Conservation (phyloP, 2,797 vertebrate species). For the Rhinella marina region DNA sequence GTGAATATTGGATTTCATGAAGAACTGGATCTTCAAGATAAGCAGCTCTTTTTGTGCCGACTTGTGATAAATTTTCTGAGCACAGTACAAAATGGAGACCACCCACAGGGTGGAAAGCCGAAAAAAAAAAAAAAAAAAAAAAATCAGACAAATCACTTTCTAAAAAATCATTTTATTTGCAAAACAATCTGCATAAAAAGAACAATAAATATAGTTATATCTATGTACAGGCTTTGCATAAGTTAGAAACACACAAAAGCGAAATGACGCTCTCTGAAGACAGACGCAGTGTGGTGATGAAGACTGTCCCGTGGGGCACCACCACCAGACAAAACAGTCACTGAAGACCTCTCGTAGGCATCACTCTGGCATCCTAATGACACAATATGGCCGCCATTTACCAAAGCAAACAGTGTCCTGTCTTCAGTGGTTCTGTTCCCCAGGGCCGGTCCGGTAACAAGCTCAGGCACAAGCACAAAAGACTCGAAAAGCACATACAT, state of each 20-base stretch:
- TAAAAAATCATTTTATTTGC: slow-evolving; percentile 61
- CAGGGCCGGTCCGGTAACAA: background rate
- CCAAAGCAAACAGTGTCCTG: background rate
- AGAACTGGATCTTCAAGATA: too few species aligned
- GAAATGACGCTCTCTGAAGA: slow-evolving; percentile 25
- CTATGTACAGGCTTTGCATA: slow-evolving; percentile 62
- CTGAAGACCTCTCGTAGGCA: background rate
- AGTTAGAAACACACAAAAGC: slow-evolving; percentile 60
- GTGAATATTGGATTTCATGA: too few species aligned
- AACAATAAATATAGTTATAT: slow-evolving; percentile 59
- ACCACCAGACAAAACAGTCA: background rate
- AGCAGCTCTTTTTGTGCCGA: too few species aligned
- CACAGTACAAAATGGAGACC: background rate
- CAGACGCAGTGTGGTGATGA: background rate
- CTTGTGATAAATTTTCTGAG: too few species aligned
- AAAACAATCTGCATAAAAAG: slow-evolving; percentile 56
- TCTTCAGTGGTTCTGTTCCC: background rate
- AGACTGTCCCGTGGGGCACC: background rate
- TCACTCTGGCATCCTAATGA: background rate
- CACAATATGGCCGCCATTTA: background rate
- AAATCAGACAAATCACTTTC: background rate
- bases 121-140: background rate
- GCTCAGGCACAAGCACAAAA: background rate
- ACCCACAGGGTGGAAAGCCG: background rate
- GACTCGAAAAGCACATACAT: background rate